A percentile compares a stretch with the other conserved stretches of the same genome.
Evolutionary conservation across 2,797 vertebrate species (phyloP).

Genomic region (Chrysocyon brachyurus): DNA sequence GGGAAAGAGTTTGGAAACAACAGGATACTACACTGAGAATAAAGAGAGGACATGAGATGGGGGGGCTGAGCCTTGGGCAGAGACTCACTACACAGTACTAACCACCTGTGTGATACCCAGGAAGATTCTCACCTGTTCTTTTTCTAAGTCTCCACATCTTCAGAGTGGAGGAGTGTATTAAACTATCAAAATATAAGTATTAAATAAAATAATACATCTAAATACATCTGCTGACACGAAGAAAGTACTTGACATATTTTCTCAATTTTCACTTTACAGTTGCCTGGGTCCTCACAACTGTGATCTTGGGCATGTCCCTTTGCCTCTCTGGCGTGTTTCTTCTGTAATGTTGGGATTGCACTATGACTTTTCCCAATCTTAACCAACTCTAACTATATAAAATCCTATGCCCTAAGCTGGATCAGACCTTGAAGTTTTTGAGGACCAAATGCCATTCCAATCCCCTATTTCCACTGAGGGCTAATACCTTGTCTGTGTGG

Average conservation of each 20-base stretch:
- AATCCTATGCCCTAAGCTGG: neutral
- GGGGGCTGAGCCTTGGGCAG: neutral
- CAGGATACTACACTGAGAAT: neutral
- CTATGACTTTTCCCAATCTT: neutral
- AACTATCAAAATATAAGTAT: neutral
- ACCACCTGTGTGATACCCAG: too few species aligned
- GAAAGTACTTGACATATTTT: neutral
- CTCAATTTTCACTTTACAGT: neutral
- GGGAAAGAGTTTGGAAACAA: neutral
- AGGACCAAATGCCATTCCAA: neutral
- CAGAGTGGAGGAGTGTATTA: neutral
- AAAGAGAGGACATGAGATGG: neutral
- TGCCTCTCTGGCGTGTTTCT: neutral
- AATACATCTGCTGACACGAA: neutral
- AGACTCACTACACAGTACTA: neutral
- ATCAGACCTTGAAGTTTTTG: neutral
- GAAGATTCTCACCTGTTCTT: neutral
- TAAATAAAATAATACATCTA: neutral
- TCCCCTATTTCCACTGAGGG: neutral
- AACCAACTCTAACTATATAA: neutral
- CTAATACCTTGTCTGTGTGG: neutral
- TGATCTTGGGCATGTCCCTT: neutral
- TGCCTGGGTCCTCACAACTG: neutral
- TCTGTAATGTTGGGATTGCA: neutral
- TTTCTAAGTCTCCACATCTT: neutral